These are phyloP conservation scores for Xerus rutilus DNA, from an alignment of 2,797 vertebrate species.

Conservation along the genomic window DNA sequence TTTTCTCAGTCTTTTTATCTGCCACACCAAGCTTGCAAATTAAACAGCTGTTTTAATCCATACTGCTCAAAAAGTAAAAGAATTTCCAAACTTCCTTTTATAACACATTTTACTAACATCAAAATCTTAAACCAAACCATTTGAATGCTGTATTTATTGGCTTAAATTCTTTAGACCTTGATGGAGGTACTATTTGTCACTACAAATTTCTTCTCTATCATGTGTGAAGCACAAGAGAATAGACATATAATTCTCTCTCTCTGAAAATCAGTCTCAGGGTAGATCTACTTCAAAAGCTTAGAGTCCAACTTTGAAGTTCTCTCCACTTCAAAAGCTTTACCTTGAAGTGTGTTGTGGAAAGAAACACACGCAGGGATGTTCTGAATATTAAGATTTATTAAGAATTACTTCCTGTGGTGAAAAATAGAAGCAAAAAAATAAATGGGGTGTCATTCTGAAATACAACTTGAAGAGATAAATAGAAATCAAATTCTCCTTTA, in stretches of 20 bases:
- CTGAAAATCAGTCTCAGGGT: slow-evolving; percentile 64
- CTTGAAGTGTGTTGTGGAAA: slow-evolving; percentile 63
- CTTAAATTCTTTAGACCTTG: slow-evolving; percentile 71
- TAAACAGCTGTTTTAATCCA: slow-evolving; percentile 58
- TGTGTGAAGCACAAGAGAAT: slow-evolving; percentile 58
- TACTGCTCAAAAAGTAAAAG: background rate
- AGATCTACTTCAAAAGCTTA: slow-evolving; percentile 77
- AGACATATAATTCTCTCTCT: slow-evolving; percentile 57
- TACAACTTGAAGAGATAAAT: slow-evolving; percentile 31
- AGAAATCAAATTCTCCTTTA: slow-evolving; percentile 45
- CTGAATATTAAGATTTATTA: slow-evolving; percentile 64
- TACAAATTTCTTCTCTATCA: slow-evolving; percentile 63
- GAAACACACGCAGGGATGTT: slow-evolving; percentile 1
- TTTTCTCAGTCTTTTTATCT: slow-evolving; percentile 67
- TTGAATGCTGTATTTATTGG: slow-evolving; percentile 28
- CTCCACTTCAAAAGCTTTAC: slow-evolving; percentile 76
- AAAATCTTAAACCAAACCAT: slow-evolving; percentile 60
- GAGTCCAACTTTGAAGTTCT: slow-evolving; percentile 72
- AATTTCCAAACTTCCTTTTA: slow-evolving; percentile 24
- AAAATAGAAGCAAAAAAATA: slow-evolving; percentile 72
- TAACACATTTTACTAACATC: slow-evolving; percentile 8
- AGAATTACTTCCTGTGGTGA: slow-evolving; percentile 56
- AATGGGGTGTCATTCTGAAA: background rate
- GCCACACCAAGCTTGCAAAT: background rate
- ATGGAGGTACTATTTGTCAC: slow-evolving; percentile 6